Evolutionary conservation across 2,797 vertebrate genomes (phyloP), one percentile per base, ranked within the genome.

Genomic region (Pangasius larnaudii): DNA sequence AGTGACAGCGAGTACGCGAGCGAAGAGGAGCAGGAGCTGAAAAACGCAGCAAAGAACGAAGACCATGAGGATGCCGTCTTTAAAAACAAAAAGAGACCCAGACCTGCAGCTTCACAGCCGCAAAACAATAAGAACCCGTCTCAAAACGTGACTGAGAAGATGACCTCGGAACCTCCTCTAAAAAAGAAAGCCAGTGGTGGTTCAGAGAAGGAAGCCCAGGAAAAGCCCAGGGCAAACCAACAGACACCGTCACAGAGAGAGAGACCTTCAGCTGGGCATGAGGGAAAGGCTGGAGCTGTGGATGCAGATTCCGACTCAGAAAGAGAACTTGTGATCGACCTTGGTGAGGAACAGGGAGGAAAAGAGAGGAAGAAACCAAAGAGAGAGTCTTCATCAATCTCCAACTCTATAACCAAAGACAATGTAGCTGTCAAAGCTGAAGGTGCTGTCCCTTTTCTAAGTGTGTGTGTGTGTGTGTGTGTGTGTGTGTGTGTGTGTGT

Each of bases 241-340:
- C 97, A 93, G 97, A 98, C 56, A 0, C 78, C 42, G 77, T 36
- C 53, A 11, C 77, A 61, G 22, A 42, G 36, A 61, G 79, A 81
- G 27, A 82, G 16, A 16, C 59, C 8, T 65, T 63, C 59, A 65
- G 59, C 59, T 49, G 80, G 80, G 13, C 59, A 18, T 46, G 80
- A 82, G 8, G 74, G 97, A 97, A 91, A 97, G 80, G 93, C 96
- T 5, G 93, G 94, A 0, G 95, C 97, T 14, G 89, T 90, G 33
- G 95, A 96, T 36, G 92, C 96, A 72, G 97, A 96, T 85, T 99
- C 98, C 0, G 98, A 99, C 93, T 99, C 98, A 0, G 98, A 99
- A 93, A 97, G 97, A 14, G 98, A 99, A 93, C 96, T 99, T 56
- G 98, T 99, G 88, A 99, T 99, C 75, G 98, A 99, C 90, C 95